Evolutionary conservation across 1,140 invertebrate species (phyloP), one percentile per base, ranked within the genome.

Genomic region (Bathynomus jamesi): DNA sequence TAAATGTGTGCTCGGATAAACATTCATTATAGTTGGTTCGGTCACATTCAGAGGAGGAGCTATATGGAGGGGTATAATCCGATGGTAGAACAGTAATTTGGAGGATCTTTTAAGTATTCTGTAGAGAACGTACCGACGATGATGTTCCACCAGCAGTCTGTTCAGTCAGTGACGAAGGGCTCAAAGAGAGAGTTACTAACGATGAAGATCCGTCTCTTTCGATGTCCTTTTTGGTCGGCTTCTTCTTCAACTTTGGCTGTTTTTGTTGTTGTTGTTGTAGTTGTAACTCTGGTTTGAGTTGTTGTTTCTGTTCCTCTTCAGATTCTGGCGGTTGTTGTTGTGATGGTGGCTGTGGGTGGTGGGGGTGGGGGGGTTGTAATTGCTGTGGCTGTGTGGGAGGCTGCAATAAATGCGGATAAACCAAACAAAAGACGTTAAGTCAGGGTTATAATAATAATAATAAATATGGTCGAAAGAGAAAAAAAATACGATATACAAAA

Each of bases 51-150:
- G 40, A n/a, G 40, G 40, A 11, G 40, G 40, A 11, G 40, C 40
- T 10, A 46, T 46, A n/a, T 10, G 10, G 40, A 11, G 10, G n/a
- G 10, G 40, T 46, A n/a, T 46, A n/a, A n/a, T 46, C 40, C 10
- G 10, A 46, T 11, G 40, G n/a, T 46, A 46, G n/a, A 10, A 11
- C 40, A 46, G 40, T n/a, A n/a, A n/a, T n/a, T n/a, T n/a, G n/a
- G n/a, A n/a, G n/a, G n/a, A n/a, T n/a, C n/a, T n/a, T n/a, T n/a
- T n/a, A n/a, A n/a, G n/a, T n/a, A n/a, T n/a, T n/a, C n/a, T n/a
- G n/a, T n/a, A n/a, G n/a, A n/a, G n/a, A n/a, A 73, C 72, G 29
- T 73, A 73, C 72, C 72, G 72, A 65, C 72, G 72, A 65, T 40
- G 17, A 17, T 8, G 32, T 40, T 11, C 29, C 67, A 24, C 31